These are phyloP conservation scores for Lathamus discolor DNA, from an alignment of 2,113 vertebrate species.

Conservation along the genomic window DNA sequence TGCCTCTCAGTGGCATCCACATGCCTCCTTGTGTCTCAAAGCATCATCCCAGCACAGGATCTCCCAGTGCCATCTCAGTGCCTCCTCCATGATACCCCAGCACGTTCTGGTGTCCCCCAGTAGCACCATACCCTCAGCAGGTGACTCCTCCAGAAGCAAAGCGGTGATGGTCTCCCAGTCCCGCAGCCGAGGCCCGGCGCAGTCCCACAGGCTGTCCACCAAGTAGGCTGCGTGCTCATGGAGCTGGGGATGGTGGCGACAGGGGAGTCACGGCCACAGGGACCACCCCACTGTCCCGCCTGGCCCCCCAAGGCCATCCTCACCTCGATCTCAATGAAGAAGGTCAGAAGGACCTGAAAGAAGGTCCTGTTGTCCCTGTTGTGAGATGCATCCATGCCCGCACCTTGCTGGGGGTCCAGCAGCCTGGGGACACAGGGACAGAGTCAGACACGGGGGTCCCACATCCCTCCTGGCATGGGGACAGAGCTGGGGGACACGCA, in stretches of 20 bases:
- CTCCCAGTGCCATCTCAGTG: not conserved
- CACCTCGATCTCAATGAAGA: constrained; percentile 86
- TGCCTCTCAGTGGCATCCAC: rapidly evolving
- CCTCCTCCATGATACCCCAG: not conserved
- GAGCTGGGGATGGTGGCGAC: not conserved
- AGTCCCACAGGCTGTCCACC: not conserved
- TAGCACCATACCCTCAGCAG: not conserved
- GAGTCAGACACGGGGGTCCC: not conserved
- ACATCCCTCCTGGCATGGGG: not conserved
- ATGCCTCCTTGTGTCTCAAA: not conserved
- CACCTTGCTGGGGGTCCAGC: constrained; percentile 10
- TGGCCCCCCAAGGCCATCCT: not conserved
- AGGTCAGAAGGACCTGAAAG: constrained; percentile 77
- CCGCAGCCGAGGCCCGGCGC: not conserved
- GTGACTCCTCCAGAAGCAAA: not conserved
- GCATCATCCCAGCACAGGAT: no score
- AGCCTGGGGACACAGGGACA: not conserved
- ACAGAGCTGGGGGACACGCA: not conserved
- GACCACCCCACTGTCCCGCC: not conserved
- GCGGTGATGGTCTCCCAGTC: not conserved
- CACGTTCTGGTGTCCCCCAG: not conserved
- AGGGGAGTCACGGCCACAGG: not conserved
- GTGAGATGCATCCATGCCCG: not conserved
- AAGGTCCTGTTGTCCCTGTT: constrained; percentile 49
- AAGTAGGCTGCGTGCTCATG: not conserved